Conservation (phyloP, 2,113 vertebrate genomes). For the Boleophthalmus pectinirostris region DNA sequence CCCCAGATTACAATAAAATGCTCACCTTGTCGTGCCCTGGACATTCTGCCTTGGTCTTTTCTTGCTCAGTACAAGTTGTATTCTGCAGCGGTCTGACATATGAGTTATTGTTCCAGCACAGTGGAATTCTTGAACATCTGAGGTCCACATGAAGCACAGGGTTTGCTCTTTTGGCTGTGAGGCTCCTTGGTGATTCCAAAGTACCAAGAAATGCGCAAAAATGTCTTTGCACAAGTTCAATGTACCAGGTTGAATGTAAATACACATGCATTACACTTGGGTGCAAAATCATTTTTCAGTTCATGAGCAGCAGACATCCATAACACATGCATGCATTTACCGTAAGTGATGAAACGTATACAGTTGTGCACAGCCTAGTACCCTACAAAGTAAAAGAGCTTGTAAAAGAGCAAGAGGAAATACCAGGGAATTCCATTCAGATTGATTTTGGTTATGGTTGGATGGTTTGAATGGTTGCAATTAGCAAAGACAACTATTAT, state of each 20-base stretch:
- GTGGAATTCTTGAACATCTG: conserved; percentile 71
- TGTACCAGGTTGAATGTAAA: conserved; percentile 11
- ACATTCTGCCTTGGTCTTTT: conserved; percentile 34
- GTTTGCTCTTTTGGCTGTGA: background rate
- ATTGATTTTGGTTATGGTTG: too few relatives aligned
- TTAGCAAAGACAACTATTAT: too few relatives aligned
- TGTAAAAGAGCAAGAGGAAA: too few relatives aligned
- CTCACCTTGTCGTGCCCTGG: conserved; percentile 31
- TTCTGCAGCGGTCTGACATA: conserved; percentile 2
- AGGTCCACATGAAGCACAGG: conserved; percentile 59
- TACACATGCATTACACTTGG: conserved; percentile 39
- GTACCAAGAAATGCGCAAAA: conserved; percentile 40
- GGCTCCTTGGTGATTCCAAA: conserved; percentile 17
- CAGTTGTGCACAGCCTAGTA: background rate
- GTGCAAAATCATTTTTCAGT: conserved; percentile 40
- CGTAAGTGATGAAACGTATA: background rate
- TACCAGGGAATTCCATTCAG: too few relatives aligned
- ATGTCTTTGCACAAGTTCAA: conserved; percentile 11
- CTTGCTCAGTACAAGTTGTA: conserved; percentile 24
- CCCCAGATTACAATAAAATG: conserved; percentile 9
- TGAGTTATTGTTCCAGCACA: conserved; percentile 42
- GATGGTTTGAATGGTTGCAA: too few relatives aligned
- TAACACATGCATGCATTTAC: background rate
- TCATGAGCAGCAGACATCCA: background rate
- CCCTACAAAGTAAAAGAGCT: too few relatives aligned